Conservation (phyloP, 2,888 invertebrate genomes). For the Spodoptera picta region DNA sequence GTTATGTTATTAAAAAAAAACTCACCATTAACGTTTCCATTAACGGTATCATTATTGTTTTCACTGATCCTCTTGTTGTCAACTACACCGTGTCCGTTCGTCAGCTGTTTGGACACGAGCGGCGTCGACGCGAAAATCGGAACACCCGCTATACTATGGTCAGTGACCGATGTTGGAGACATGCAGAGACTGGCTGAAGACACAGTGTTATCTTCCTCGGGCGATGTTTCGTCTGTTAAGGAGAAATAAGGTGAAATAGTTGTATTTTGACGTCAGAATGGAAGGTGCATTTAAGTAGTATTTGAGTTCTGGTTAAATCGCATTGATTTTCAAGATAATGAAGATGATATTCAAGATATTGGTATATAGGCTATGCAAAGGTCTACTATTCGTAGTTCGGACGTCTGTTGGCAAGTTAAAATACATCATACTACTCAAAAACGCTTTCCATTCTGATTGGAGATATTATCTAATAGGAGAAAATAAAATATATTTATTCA, state of each 20-base stretch:
- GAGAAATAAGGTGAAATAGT: neutral
- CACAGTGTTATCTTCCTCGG: conserved; percentile 76
- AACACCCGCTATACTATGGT: conserved; percentile 64
- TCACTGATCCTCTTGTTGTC: conserved; percentile 60
- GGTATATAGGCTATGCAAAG: too few relatives aligned
- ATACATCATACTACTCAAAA: neutral
- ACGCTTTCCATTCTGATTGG: neutral
- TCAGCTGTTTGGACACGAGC: conserved; percentile 53
- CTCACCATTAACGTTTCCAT: conserved; percentile 78
- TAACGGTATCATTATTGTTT: conserved; percentile 69
- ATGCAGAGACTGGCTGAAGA: conserved; percentile 83
- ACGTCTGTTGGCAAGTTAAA: too few relatives aligned
- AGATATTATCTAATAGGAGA: too few relatives aligned
- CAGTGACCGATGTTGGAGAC: conserved; percentile 68
- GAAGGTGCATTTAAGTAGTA: neutral
- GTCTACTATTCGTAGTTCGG: too few relatives aligned
- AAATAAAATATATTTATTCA: too few relatives aligned
- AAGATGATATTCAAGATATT: too few relatives aligned
- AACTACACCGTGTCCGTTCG: conserved; percentile 70
- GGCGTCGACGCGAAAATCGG: conserved; percentile 69
- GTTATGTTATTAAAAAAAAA: neutral
- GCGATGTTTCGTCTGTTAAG: conserved; percentile 73
- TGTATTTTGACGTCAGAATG: neutral
- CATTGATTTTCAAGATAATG: too few relatives aligned
- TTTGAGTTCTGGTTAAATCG: neutral